Evolutionary conservation across 2,797 vertebrate genomes (phyloP), one percentile per base, ranked within the genome.

Genomic region (Gymnodraco acuticeps): DNA sequence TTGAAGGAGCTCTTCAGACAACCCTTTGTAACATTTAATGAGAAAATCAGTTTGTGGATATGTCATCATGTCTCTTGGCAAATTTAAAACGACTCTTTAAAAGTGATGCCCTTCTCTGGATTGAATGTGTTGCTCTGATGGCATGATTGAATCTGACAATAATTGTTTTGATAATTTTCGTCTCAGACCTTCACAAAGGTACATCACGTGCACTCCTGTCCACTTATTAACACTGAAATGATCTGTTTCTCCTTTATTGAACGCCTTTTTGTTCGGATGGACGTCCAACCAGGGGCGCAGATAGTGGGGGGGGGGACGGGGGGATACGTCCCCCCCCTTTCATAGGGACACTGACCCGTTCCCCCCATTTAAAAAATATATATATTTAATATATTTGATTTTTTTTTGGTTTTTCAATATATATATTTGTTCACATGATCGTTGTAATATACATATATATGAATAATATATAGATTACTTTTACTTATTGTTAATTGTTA

Each of bases 41-140:
- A 73, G 62, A 58, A 70, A 62, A 73, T 77, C 63, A 31, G 70
- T 75, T 63, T 64, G 62, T 62, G 64, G 50, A 77, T 76, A 38
- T 66, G 74, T 64, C 68, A 69, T 43, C 51, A 15, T 56, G 38
- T 62, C 77, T 75, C 12, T 15, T 64, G n/a, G 67, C 50, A 45
- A 38, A 79, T 78, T 51, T 59, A 79, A 75, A 58, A 17, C 16
- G 31, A 75, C 41, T 64, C 20, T 20, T 23, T 67, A 1, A 56
- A 60, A 50, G 64, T 5, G 31, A 42, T 77, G 73, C 45, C 54
- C 64, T 74, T 74, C 64, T 68, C n/a, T 70, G 5, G 9, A 47
- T 61, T 73, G 12, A 14, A 58, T 47, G 59, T 61, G 55, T 31
- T 59, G 53, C 53, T 58, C 14, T 75, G 14, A 67, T 58, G 45